Percentiles rank a stretch among this genome's conserved stretches.
phyloP scores from a whole-genome alignment of 2,113 vertebrate genomes.

The Platycercus adscitus region DNA sequence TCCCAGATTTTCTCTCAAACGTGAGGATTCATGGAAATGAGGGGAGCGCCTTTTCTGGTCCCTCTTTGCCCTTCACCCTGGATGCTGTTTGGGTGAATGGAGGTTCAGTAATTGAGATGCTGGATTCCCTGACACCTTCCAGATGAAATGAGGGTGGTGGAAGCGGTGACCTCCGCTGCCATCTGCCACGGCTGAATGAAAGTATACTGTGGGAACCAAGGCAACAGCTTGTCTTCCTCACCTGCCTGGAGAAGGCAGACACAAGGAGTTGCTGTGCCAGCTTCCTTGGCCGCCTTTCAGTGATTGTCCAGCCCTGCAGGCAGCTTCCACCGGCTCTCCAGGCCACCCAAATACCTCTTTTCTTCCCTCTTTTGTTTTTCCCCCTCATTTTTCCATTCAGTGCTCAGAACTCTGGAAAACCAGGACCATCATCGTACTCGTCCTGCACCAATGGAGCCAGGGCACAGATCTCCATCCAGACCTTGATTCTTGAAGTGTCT shows the following conservation, averaged over 20 bases:
- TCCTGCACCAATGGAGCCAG: background rate
- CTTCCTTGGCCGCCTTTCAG: constrained; percentile 28
- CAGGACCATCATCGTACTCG: accelerated
- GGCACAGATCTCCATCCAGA: background rate
- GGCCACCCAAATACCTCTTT: background rate
- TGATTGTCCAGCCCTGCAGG: background rate
- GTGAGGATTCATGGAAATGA: background rate
- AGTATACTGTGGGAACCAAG: constrained; percentile 50
- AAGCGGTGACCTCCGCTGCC: constrained; percentile 27
- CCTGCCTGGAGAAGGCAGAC: background rate
- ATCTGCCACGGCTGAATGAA: constrained; percentile 60
- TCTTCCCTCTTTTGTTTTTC: background rate
- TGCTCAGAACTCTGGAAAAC: background rate
- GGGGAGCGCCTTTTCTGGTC: background rate
- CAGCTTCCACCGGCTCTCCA: constrained; percentile 6
- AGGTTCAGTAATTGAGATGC: constrained; percentile 32
- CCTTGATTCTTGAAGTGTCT: background rate
- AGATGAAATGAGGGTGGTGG: constrained; percentile 3
- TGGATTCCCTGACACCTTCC: constrained; percentile 15
- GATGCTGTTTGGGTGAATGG: background rate
- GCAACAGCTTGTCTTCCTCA: constrained; percentile 51
- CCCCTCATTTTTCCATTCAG: background rate
- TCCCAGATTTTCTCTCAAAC: background rate
- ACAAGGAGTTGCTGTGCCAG: background rate
- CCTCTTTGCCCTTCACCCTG: background rate